Evolutionary conservation across 2,888 invertebrate genomes (phyloP).

Genomic region (Furcula furcula): DNA sequence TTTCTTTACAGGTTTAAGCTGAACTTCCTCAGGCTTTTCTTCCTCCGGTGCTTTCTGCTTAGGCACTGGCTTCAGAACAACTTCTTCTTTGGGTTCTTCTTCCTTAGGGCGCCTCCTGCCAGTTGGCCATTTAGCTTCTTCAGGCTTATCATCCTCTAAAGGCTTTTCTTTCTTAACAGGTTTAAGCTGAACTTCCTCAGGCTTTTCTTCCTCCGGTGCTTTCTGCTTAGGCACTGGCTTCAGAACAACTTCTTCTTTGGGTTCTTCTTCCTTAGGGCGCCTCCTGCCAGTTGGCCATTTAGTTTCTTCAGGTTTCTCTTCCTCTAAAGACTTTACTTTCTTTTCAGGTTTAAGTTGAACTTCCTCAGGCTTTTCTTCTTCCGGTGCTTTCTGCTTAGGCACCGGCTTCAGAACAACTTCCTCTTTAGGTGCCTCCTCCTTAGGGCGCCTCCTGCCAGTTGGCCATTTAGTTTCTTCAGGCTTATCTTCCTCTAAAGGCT

Average conservation of each 20-base stretch:
- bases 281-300: conserved; percentile 23
- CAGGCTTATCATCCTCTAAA: conserved; percentile 42
- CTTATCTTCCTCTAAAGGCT: too few species aligned
- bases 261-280: too few species aligned
- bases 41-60: conserved; percentile 38
- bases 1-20: conserved; percentile 49
- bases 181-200: conserved; percentile 34
- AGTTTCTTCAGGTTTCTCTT: conserved; percentile 57
- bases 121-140: too few species aligned
- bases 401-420: too few species aligned
- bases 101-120: too few species aligned
- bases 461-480: too few species aligned
- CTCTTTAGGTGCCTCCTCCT: too few species aligned
- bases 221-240: too few species aligned
- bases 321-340: conserved; percentile 20
- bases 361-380: conserved; percentile 59
- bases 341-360: conserved; percentile 22
- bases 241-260: too few species aligned
- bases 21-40: conserved; percentile 35
- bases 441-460: too few species aligned
- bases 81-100: conserved; percentile 41
- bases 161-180: conserved; percentile 39
- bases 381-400: conserved; percentile 31
- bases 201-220: too few species aligned
- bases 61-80: conserved; percentile 36